Conservation (phyloP, 1,140 invertebrate species). For the Drosophila ambigua region DNA sequence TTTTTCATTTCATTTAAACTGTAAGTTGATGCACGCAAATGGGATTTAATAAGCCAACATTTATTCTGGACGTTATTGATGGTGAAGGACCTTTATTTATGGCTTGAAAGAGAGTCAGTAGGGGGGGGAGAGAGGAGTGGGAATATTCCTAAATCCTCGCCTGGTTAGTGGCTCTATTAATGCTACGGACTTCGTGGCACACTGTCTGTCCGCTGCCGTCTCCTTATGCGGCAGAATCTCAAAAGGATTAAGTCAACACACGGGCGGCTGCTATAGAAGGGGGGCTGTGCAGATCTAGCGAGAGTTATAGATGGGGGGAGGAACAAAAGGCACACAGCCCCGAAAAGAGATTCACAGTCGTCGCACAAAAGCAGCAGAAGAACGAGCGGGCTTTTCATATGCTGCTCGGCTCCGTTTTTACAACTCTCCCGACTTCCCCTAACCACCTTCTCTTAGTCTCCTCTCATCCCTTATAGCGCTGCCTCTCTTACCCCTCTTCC, state of each 20-base stretch:
- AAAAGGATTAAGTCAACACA: slow-evolving; percentile 78
- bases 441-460: neutral
- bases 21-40: slow-evolving; percentile 75
- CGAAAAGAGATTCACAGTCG: slow-evolving; percentile 69
- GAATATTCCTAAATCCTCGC: neutral
- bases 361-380: slow-evolving; percentile 68
- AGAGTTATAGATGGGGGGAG: neutral
- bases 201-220: neutral
- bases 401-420: neutral
- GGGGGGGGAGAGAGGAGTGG: neutral
- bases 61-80: slow-evolving; percentile 81
- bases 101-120: slow-evolving; percentile 1
- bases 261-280: neutral
- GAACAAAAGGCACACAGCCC: slow-evolving; percentile 44
- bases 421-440: neutral
- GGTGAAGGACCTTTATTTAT: slow-evolving; percentile 61
- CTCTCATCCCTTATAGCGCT: neutral
- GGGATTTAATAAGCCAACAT: slow-evolving; percentile 82
- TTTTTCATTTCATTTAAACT: slow-evolving; percentile 76
- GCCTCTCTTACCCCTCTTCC: neutral
- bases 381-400: slow-evolving; percentile 31
- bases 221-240: slow-evolving; percentile 79
- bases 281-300: too few species aligned
- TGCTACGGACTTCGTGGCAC: slow-evolving; percentile 2
- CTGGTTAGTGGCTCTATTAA: slow-evolving; percentile 59